Base-by-base conservation (phyloP, 1,140 invertebrate species). In the Gonioctena quinquepunctata region DNA sequence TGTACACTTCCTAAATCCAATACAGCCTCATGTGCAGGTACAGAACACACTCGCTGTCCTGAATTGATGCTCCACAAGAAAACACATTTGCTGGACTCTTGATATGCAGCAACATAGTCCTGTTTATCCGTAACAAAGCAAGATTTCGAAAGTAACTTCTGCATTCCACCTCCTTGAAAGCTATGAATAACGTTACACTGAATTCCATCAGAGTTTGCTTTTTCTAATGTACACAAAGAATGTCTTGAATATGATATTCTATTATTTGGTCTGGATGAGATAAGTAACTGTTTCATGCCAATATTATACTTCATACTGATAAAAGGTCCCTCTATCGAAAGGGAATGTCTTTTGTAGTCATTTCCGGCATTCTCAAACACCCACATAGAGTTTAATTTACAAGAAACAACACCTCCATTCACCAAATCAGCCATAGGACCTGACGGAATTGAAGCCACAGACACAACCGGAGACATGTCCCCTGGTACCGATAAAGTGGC, bases 251-350 rank as follows among this genome's bases (percentile, higher is more conserved):
- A 83, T 0, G 86, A 83, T 50, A 85, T 81, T 21, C 82, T 82
- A 0, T 73, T 25, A 74, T 86, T 89, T 4, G 89, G 87, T 26
- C 91, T 84, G 7, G 87, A 87, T 0, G 90, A 90, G 19, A 93
- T 80, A 0, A 93, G 72, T 1, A 88, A 82, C 70, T 92, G 89
- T 52, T 90, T 86, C 2, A 88, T 87, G 2, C 84, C 81, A 0
- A 83, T 76, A 74, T 95, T 91, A 71, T 92, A 92, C 16, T 87
- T 84, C 54, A 94, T 83, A 19, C 91, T 92, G 67, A 89, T 84
- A 78, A 92, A 93, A 0, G 92, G 89, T 1, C 93, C 94, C 21
- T 93, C 90, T 0, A 94, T 73, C 13, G 90, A 88, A 22, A 95
- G 79, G 1, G 87, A 83, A 48, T 88, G 85, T 52, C 76, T 18